Base-by-base conservation (phyloP, 2,888 invertebrate genomes). In the Drosophila kanekoi region DNA sequence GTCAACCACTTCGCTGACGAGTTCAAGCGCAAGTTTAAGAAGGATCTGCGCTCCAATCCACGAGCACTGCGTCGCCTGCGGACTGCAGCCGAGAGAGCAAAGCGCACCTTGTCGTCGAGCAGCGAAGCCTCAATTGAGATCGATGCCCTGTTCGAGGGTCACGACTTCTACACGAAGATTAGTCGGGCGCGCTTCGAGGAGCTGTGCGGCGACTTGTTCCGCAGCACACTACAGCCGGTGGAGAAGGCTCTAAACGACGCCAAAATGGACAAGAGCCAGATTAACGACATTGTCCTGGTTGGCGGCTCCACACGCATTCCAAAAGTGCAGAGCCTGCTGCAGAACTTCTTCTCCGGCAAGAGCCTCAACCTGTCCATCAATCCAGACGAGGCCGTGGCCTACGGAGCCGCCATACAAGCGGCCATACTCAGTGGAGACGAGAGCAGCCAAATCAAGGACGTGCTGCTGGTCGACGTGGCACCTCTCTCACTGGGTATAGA, bases 1-100 rank as follows among this genome's bases (percentile, higher is more conserved):
- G 97, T 97, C 4, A 96, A 95, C 88, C 96, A 97, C 92, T 96
- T 97, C 77, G 95, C 96, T 1, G 95, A 97, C 80, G 97, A 97
- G 92, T 96, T 98, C 94, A 95, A 98, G 94, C 94, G 95, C 18
- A 96, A 96, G 87, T 95, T 93, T 93, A 94, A 94, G 80, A 96
- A 96, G 90, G 96, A 97, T 89, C 77, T 97, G 66, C 91, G 93
- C 16, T 90, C 91, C 18, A 96, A 96, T 91, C 93, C 95, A 4
- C 93, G 96, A 68, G 95, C 96, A 0, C 90, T 96, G 56, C 93
- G 96, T 51, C 94, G 96, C 52, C 92, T 96, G 51, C 93, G 96
- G 86, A 96, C 96, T 0, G 96, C 96, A 13, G 96, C 96, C 49
- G 96, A 96, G 92, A 93, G 96, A 75, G 96, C 96, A 13, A 96